A percentile compares a stretch with the other conserved stretches of the same genome.
These are phyloP conservation scores for Habropoda laboriosa DNA, from an alignment of 1,140 invertebrate genomes.

Conservation along the genomic window DNA sequence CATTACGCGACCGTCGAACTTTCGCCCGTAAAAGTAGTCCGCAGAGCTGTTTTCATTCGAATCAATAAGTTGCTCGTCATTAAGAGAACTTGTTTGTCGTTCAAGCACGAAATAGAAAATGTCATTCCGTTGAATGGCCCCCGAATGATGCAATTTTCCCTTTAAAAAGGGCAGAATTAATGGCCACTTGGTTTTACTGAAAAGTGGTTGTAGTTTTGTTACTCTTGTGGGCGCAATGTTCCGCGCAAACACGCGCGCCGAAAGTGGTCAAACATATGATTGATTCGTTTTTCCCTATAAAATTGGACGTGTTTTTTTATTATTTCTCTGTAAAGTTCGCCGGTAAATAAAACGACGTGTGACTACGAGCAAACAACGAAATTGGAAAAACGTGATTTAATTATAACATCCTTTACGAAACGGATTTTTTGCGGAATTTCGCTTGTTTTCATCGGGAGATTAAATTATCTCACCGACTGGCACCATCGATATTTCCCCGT, in stretches of 20 bases:
- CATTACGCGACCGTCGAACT: too few species aligned
- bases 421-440: background rate
- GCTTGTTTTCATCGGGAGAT: background rate
- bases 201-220: constrained; percentile 15
- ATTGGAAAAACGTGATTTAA: background rate
- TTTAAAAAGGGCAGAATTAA: constrained; percentile 6
- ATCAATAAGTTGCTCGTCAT: background rate
- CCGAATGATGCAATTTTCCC: background rate
- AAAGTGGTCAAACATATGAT: background rate
- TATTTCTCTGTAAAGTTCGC: background rate
- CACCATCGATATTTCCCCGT: too few species aligned
- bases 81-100: background rate
- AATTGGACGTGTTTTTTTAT: constrained; percentile 10
- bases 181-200: background rate
- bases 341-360: background rate
- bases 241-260: background rate
- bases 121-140: background rate
- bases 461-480: background rate
- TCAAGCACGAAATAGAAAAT: background rate
- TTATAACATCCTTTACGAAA: background rate
- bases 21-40: background rate
- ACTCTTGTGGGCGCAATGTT: background rate
- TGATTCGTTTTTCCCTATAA: background rate
- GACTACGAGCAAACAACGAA: background rate
- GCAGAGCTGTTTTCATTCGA: background rate